Conservation (phyloP, 2,888 invertebrate genomes). For the Harpalus rufipes region DNA sequence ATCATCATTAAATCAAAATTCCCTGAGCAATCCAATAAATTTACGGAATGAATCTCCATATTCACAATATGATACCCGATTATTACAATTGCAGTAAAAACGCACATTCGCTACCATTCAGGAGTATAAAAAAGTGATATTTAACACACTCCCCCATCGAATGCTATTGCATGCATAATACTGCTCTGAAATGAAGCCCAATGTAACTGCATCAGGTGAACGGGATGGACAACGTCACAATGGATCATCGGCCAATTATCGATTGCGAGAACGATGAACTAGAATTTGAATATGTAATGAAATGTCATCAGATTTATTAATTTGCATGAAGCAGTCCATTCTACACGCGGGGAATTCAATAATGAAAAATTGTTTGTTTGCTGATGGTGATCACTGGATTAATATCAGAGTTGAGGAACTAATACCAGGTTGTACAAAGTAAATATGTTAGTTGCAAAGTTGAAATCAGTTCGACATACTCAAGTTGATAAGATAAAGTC, state of each 20-base stretch:
- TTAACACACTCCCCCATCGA: neutral
- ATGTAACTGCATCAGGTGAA: neutral
- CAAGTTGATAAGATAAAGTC: too few species aligned
- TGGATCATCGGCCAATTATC: constrained; percentile 55
- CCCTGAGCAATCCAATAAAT: neutral
- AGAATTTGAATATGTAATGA: constrained; percentile 59
- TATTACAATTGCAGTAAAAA: neutral
- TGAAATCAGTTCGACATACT: too few species aligned
- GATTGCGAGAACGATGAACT: constrained; percentile 10
- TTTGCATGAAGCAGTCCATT: constrained; percentile 42
- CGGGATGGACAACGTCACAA: neutral
- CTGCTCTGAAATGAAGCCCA: neutral
- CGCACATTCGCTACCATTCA: neutral
- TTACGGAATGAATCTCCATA: neutral
- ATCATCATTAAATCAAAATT: neutral
- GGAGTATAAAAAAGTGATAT: neutral
- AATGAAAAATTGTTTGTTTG: constrained; percentile 33
- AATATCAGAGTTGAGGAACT: neutral
- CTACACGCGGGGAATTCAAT: constrained; percentile 33
- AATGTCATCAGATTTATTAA: constrained; percentile 58
- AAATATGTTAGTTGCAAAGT: too few species aligned
- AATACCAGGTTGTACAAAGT: neutral
- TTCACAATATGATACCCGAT: neutral
- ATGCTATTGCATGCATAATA: neutral
- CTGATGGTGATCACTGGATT: neutral